Evolutionary conservation across 2,888 invertebrate species (phyloP), one percentile per base, ranked within the genome.

Genomic region (Zaprionus obscuricornis): DNA sequence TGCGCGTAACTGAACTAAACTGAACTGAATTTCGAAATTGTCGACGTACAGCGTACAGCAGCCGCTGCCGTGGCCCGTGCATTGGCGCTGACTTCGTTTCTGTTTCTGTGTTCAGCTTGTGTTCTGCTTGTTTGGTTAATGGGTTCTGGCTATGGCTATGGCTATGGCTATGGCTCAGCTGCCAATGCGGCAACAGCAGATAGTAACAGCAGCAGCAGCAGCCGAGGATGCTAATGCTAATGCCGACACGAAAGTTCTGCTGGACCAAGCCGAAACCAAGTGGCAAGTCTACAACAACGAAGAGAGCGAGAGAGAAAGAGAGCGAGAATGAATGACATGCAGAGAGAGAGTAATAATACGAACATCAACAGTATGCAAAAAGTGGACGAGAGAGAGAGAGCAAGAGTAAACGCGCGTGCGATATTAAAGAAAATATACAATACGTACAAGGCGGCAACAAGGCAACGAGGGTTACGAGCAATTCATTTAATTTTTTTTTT

Each of bases 1-100:
- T 87, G 84, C 79, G 84, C 86, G 84, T 70, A 75, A 87, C 86
- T 86, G 73, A 87, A 68, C 51, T 51, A 43, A 64, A 45, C 31
- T n/a, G n/a, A n/a, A n/a, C n/a, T n/a, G n/a, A 40, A 17, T 34
- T 46, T 51, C 34, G 39, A 58, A 55, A 51, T 27, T 37, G 52
- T 52, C 8, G 26, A 20, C 16, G 29, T 20, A 16, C 34, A 10
- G 49, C 51, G 50, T 37, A 46, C 67, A 56, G 64, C 70, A 51
- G 63, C 63, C 55, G 68, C 57, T 56, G 59, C 49, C 46, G 51
- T 60, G 47, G 66, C 67, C 67, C 57, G 78, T 74, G 74, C 82
- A 82, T 58, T 67, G 77, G 64, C 77, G 54, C 60, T 68, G 71
- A 60, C 68, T 76, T 52, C 49, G 79, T 55, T 59, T 66, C 60